These are phyloP conservation scores for Nemoura dubitans DNA, from an alignment of 2,888 invertebrate species.

Conservation along the genomic window DNA sequence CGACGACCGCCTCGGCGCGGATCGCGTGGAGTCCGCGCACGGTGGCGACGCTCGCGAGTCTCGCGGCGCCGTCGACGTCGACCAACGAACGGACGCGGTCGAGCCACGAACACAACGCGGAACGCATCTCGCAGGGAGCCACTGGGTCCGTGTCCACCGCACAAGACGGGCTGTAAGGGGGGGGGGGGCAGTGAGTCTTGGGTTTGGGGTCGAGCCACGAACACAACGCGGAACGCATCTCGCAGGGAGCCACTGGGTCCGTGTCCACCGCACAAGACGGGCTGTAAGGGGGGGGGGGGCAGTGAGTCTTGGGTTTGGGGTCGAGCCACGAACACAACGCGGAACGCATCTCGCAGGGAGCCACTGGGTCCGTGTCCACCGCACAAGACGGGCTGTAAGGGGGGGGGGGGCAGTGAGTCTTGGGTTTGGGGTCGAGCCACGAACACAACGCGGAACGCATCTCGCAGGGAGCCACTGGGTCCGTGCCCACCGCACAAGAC, in stretches of 20 bases:
- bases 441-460: conserved; percentile 64
- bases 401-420: no score
- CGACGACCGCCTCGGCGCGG: conserved; percentile 72
- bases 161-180: conserved; percentile 50
- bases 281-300: no score
- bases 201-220: conserved; percentile 74
- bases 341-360: conserved; percentile 58
- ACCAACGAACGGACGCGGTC: conserved; percentile 68
- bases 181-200: no score
- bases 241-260: conserved; percentile 55
- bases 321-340: conserved; percentile 71
- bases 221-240: conserved; percentile 63
- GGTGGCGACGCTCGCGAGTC: conserved; percentile 73
- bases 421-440: conserved; percentile 75
- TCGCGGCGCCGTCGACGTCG: conserved; percentile 66
- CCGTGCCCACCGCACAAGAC: conserved; percentile 48
- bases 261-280: conserved; percentile 49
- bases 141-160: conserved; percentile 53
- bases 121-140: conserved; percentile 58
- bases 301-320: no score
- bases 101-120: conserved; percentile 71
- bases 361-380: conserved; percentile 53
- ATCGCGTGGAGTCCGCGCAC: conserved; percentile 78
- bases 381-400: conserved; percentile 50
- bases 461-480: conserved; percentile 56